Evolutionary conservation across 2,797 vertebrate species (phyloP), one percentile per base, ranked within the genome.

Genomic region (Lithobates sylvaticus): DNA sequence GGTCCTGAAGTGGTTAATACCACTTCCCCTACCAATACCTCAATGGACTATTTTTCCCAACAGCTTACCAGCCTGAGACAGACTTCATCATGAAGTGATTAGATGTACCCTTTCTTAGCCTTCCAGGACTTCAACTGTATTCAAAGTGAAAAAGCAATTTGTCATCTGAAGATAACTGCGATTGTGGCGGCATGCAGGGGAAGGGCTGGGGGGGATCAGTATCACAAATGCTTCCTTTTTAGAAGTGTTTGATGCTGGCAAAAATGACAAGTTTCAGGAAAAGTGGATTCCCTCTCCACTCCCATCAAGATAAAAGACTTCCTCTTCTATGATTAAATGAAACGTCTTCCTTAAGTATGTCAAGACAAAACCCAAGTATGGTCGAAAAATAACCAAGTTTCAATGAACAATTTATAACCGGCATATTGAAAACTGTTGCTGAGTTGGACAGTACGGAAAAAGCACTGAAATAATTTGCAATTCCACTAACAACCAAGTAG

Each of bases 301-400:
- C 16, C 67, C 67, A 36, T n/a, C 58, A 36, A 71, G 74, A 76
- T 86, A 83, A 76, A 71, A 67, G 21, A n/a, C 61, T 83, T 83
- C 79, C 79, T 86, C 34, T 71, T 27, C 47, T 54, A 6, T 83
- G 85, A 86, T 86, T 71, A 86, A 77, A 78, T 54, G 44, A 13
- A 29, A 39, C 68, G 23, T 72, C 47, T 47, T n/a, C 70, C 70
- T 42, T 74, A 36, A 65, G 69, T 64, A 84, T 34, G 65, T 32
- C 18, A 36, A 27, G 27, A 47, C 16, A 18, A 54, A 54, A 47
- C 23, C 10, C 26, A 18, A 23, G 8, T 16, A 16, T 71, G 27
- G 2, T 10, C 21, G 18, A 71, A 71, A 32, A 39, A 36, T 26
- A 58, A 27, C 16, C 4, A 54, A 61, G 42, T 21, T 36, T 6